Base-by-base conservation (phyloP, 2,797 vertebrate species). In the Zalophus californianus region DNA sequence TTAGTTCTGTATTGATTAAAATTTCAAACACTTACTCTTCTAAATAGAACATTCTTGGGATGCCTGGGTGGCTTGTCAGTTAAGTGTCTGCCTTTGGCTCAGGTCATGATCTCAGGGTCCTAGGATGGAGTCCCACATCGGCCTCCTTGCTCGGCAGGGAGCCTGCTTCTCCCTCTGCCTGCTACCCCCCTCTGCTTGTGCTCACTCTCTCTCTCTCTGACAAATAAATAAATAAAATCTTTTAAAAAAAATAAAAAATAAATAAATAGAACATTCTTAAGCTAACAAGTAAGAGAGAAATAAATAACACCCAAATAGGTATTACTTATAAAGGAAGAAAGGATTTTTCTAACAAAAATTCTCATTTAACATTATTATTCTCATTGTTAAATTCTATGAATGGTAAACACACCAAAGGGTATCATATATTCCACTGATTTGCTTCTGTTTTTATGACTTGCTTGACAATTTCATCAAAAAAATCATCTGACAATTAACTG, bases 1-100 rank as follows among this genome's bases (percentile, higher is more conserved):
- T 90, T 60, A 54, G 60, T 38, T 96, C 60, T 88, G 10, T 91
- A 92, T 23, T 82, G 78, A 94, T 23, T 97, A 44, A 84, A 94
- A 95, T 6, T 50, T 5, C 18, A 88, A 93, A 94, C 48, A 83
- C 0, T 83, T 54, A 41, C 27, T 96, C 41, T 75, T 87, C 54
- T 23, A 92, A 68, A 83, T 12, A 84, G 75, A 68, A 82, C 13
- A 32, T 14, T 25, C 11, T 72, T 3, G n/a, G 77, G 1, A 44
- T 44, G 44, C 44, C 44, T 44, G 44, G 44, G 44, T 44, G 44
- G 9, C 44, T 44, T 9, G 44, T 44, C 44, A 44, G 44, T 44
- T 44, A 44, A 44, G 7, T 44, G 44, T 44, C 44, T 44, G 44
- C 44, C 44, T 44, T 44, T 7, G 8, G 44, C 44, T 44, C 8